These are phyloP conservation scores for Agrotis segetum DNA, from an alignment of 2,888 invertebrate genomes.

Conservation along the genomic window DNA sequence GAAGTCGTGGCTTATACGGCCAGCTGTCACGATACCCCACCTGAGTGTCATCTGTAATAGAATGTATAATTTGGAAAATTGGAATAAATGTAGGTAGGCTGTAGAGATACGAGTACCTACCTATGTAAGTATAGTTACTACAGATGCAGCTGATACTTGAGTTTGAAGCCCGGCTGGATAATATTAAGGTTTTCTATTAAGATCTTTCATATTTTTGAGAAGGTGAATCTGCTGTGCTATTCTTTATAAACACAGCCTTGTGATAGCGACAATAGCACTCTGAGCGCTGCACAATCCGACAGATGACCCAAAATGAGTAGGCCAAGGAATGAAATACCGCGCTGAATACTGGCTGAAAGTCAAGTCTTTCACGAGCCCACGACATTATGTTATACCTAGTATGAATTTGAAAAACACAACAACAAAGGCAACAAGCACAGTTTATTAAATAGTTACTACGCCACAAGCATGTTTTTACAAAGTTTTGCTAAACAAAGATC, in stretches of 20 bases:
- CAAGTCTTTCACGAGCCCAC: too few relatives aligned
- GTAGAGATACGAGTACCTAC: too few relatives aligned
- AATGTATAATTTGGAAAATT: not conserved
- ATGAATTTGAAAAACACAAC: not conserved
- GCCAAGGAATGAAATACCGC: too few relatives aligned
- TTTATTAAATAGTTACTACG: not conserved
- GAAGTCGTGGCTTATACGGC: constrained; percentile 96
- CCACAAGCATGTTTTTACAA: not conserved
- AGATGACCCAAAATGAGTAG: too few relatives aligned
- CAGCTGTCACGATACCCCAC: constrained; percentile 97
- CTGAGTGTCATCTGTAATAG: constrained; percentile 87
- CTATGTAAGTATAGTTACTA: not conserved
- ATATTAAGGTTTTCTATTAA: not conserved
- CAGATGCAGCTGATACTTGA: too few relatives aligned
- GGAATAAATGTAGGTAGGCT: not conserved
- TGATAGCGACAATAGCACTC: too few relatives aligned
- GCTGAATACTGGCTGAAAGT: too few relatives aligned
- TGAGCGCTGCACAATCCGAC: too few relatives aligned
- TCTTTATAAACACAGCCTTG: too few relatives aligned
- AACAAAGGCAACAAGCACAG: not conserved
- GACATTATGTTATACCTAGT: not conserved
- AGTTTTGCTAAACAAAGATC: not conserved
- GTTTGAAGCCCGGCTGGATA: not conserved
- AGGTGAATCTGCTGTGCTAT: too few relatives aligned
- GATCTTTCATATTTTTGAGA: too few relatives aligned